A percentile compares a stretch with the other conserved stretches of the same genome.
Conservation (phyloP, 2,113 vertebrate species). For the Calidris pugnax region DNA sequence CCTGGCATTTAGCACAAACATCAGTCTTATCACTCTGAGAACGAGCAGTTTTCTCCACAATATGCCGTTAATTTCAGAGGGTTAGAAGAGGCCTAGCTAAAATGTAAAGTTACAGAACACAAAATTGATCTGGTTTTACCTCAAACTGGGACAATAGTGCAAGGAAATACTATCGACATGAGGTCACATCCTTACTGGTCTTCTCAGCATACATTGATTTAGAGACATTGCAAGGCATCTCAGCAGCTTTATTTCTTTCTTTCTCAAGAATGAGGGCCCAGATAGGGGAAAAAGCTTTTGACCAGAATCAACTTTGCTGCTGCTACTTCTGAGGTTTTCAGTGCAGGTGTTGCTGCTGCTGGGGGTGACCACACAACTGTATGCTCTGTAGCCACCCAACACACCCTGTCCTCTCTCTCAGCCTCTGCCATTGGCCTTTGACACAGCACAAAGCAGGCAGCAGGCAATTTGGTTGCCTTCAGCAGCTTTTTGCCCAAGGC, state of each 20-base stretch:
- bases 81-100: no score
- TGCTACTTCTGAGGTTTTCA: background rate
- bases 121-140: no score
- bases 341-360: background rate
- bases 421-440: background rate
- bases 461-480: background rate
- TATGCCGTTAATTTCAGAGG: no score
- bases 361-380: fast-evolving
- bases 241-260: background rate
- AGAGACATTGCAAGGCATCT: background rate
- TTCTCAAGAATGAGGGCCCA: background rate
- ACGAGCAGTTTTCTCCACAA: no score
- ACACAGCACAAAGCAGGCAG: background rate
- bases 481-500: background rate
- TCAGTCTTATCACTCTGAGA: no score
- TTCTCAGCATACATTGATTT: background rate
- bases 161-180: background rate
- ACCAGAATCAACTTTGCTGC: background rate
- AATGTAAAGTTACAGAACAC: no score
- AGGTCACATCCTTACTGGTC: background rate
- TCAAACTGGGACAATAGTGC: no score
- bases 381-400: background rate
- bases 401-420: background rate
- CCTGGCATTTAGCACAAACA: no score
- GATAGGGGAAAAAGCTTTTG: background rate